A percentile compares a stretch with the other conserved stretches of the same genome.
Conservation (phyloP, 2,797 vertebrate genomes). For the Geotria australis region DNA sequence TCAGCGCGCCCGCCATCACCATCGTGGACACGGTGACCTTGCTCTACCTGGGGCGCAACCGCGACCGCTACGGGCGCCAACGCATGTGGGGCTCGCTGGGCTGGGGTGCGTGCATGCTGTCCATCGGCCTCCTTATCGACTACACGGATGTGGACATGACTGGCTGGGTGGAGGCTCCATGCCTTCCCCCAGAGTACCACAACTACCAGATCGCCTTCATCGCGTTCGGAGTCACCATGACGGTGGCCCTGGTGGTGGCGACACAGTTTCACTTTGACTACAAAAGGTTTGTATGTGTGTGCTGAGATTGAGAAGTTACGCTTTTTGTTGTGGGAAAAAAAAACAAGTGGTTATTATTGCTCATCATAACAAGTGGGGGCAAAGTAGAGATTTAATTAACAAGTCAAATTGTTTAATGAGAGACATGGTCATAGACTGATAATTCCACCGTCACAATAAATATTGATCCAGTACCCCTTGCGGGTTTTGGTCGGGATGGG, state of each 20-base stretch:
- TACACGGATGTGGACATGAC: conserved; percentile 25
- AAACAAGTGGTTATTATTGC: too few species aligned
- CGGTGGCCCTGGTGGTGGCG: conserved; percentile 39
- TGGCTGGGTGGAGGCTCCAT: conserved; percentile 26
- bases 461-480: too few species aligned
- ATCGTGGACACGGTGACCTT: conserved; percentile 85
- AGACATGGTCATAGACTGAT: too few species aligned
- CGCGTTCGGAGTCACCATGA: conserved; percentile 68
- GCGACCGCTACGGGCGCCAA: conserved; percentile 76
- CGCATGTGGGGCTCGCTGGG: conserved; percentile 96
- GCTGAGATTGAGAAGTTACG: too few species aligned
- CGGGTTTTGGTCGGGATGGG: too few species aligned
- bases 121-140: conserved; percentile 79
- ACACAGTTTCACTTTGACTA: conserved; percentile 70
- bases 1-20: conserved; percentile 76
- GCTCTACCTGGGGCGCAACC: conserved; percentile 55
- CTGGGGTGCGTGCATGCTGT: conserved; percentile 83
- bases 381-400: too few species aligned
- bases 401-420: too few species aligned
- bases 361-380: too few species aligned
- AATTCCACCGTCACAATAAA: too few species aligned
- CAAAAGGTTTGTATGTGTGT: not conserved
- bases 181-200: conserved; percentile 31
- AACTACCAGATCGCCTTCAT: conserved; percentile 85
- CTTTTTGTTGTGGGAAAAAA: too few species aligned